Percentiles rank a stretch among this genome's conserved stretches.
Conservation (phyloP, 2,888 invertebrate genomes). For the Acrobasis repandana region DNA sequence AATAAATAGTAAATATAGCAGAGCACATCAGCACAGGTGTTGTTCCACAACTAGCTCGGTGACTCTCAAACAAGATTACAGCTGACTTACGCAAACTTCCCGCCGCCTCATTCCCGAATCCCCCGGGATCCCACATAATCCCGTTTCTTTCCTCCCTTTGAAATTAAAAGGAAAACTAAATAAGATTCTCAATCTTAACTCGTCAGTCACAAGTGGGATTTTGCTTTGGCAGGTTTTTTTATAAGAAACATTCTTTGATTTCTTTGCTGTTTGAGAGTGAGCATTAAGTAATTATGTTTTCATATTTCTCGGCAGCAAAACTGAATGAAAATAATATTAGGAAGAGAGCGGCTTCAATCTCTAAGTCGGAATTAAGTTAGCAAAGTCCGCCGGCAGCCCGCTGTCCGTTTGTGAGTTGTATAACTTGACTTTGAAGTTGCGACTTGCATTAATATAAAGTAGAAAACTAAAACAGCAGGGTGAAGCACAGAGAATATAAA, state of each 20-base stretch:
- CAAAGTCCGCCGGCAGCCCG: not conserved
- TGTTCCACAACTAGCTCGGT: not conserved
- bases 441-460: not conserved
- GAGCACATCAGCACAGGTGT: not conserved
- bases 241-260: not conserved
- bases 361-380: slow-evolving; percentile 24
- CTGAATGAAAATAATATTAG: slow-evolving; percentile 6
- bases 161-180: slow-evolving; percentile 36
- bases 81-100: slow-evolving; percentile 60
- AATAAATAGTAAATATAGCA: no score
- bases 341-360: not conserved
- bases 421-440: slow-evolving; percentile 4
- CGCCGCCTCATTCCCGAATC: slow-evolving; percentile 40
- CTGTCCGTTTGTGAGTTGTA: not conserved
- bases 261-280: slow-evolving; percentile 6
- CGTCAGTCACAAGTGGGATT: not conserved
- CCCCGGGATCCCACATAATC: slow-evolving; percentile 66
- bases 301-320: not conserved
- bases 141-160: slow-evolving; percentile 64
- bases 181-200: slow-evolving; percentile 27
- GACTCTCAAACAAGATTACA: slow-evolving; percentile 59
- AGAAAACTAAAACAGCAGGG: not conserved
- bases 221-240: slow-evolving; percentile 3
- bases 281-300: slow-evolving; percentile 7
- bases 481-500: not conserved